Evolutionary conservation across 2,888 invertebrate species (phyloP), one percentile per base, ranked within the genome.

Genomic region (Neuroscelio doddi): DNA sequence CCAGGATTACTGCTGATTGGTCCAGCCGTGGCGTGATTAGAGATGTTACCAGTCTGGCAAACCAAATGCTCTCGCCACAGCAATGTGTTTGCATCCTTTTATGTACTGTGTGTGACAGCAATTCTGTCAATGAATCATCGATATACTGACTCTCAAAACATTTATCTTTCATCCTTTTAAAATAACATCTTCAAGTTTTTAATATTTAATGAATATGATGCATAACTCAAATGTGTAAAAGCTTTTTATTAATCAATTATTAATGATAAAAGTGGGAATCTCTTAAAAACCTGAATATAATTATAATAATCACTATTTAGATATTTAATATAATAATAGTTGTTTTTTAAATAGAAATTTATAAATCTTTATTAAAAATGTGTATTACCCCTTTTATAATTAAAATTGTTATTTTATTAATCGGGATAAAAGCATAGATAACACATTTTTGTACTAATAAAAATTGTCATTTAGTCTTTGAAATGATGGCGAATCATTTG

Each of bases 1-100:
- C 77, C 75, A 72, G 83, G 81, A 82, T 82, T 82, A 81, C 79
- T 77, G 81, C 80, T 83, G 83, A 83, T 83, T 84, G 83, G 83
- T 83, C 82, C 82, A 77, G 76, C 80, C 79, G 75, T 80, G 80
- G 78, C 81, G 81, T 83, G 83, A 84, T 84, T 84, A 83, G 83
- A 83, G 83, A 83, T 83, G 83, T 83, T 83, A 83, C 83, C 83
- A 82, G 81, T 63, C 75, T 70, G 75, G 73, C 70, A 65, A 64
- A 71, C 73, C 70, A 69, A 72, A 71, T 69, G 71, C 72, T 66
- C 57, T 53, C 57, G 64, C 73, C 74, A 34, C 73, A 70, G 71
- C 56, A 58, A 72, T 69, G 68, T 73, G 75, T 73, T 70, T 72
- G 74, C 69, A 72, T 74, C 72, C 70, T 70, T 74, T 70, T 70